Evolutionary conservation across 1,140 invertebrate genomes (phyloP).

Genomic region (Drosophila kohkoa): DNA sequence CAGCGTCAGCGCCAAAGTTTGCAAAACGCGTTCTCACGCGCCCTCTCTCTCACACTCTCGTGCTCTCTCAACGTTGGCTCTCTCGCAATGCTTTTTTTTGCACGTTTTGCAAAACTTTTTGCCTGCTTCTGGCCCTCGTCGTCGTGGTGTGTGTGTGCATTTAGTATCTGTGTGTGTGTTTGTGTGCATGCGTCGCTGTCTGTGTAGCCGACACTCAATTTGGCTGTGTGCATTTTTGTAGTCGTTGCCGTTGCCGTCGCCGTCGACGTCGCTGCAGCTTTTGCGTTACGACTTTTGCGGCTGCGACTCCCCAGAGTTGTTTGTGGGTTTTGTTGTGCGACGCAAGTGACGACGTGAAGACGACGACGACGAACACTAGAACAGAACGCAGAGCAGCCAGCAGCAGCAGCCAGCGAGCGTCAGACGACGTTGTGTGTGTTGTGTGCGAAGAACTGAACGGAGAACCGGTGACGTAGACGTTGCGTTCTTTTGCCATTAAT

Average conservation of each 20-base stretch:
- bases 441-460: conserved; percentile 74
- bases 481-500: conserved; percentile 76
- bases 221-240: conserved; percentile 74
- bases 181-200: conserved; percentile 61
- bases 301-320: conserved; percentile 78
- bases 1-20: conserved; percentile 30
- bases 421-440: conserved; percentile 60
- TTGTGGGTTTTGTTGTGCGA: conserved; percentile 83
- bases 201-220: conserved; percentile 53
- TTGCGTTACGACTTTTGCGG: conserved; percentile 68
- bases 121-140: conserved; percentile 50
- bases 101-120: conserved; percentile 70
- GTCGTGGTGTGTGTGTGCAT: conserved; percentile 23
- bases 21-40: conserved; percentile 20
- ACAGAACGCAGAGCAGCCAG: conserved; percentile 53
- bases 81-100: conserved; percentile 57
- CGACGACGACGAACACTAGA: conserved; percentile 20
- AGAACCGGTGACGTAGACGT: conserved; percentile 83
- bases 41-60: conserved; percentile 23
- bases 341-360: conserved; percentile 81
- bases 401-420: conserved; percentile 62
- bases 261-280: conserved; percentile 57
- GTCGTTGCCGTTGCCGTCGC: conserved; percentile 21
- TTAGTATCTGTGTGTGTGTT: conserved; percentile 52
- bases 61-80: conserved; percentile 8